Conservation (phyloP, 1,140 invertebrate species). For the Pemphigus obesinymphae region DNA sequence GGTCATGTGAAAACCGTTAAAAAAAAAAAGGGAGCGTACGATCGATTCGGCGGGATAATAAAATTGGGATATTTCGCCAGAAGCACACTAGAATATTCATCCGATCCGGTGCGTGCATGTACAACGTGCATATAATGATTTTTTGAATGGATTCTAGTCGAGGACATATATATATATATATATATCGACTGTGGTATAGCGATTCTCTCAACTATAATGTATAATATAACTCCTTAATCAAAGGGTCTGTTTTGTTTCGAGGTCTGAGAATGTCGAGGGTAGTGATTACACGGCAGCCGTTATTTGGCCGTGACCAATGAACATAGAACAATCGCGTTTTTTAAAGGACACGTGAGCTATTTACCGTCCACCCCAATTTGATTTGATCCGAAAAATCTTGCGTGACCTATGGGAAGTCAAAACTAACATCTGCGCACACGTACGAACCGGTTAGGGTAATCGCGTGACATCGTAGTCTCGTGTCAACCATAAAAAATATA, state of each 20-base stretch:
- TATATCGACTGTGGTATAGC: background rate
- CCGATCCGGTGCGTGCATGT: background rate
- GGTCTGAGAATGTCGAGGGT: background rate
- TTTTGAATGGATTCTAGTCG: background rate
- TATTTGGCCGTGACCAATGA: constrained; percentile 6
- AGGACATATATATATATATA: background rate
- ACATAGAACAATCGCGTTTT: constrained; percentile 1
- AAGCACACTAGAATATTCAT: constrained; percentile 28
- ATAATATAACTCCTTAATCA: background rate
- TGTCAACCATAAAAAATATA: constrained; percentile 11
- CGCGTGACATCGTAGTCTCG: constrained; percentile 36
- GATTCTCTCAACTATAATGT: background rate
- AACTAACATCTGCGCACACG: constrained; percentile 31
- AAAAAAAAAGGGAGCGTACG: background rate
- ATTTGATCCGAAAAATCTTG: constrained; percentile 38
- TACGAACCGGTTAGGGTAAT: constrained; percentile 21
- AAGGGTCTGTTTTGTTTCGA: background rate
- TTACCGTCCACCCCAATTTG: constrained; percentile 1
- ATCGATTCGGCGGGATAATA: constrained; percentile 10
- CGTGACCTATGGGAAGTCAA: constrained; percentile 35
- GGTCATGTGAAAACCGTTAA: constrained; percentile 38
- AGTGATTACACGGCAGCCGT: background rate
- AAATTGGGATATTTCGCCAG: background rate
- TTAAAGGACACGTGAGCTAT: constrained; percentile 15
- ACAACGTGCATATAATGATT: background rate